Percentiles rank a stretch among this genome's conserved stretches.
Evolutionary conservation across 2,113 vertebrate genomes (phyloP).

Genomic region (Dascyllus trimaculatus): DNA sequence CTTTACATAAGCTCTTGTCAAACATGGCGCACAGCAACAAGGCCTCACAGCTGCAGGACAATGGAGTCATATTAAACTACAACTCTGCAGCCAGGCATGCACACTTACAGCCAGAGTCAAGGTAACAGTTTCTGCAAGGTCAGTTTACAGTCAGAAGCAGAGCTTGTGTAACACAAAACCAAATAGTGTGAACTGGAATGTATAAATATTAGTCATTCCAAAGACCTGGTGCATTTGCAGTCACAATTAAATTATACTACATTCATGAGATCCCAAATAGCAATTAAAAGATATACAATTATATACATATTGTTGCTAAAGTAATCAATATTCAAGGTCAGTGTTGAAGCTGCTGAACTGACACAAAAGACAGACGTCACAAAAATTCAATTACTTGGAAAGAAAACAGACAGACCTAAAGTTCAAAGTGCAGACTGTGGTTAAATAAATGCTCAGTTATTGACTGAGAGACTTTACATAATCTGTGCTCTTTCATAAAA

Average conservation of each 20-base stretch:
- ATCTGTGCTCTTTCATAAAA: too few species aligned
- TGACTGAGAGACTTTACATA: neutral
- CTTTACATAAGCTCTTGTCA: slow-evolving; percentile 76
- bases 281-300: neutral
- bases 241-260: neutral
- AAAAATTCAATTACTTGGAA: too few species aligned
- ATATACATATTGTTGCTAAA: neutral
- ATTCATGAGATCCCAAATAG: neutral
- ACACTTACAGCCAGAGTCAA: slow-evolving; percentile 33
- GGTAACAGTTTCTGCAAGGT: slow-evolving; percentile 38
- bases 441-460: neutral
- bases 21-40: slow-evolving; percentile 67
- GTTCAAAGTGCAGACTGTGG: neutral
- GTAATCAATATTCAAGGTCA: neutral
- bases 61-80: slow-evolving; percentile 57
- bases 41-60: slow-evolving; percentile 74
- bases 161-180: neutral
- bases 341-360: neutral
- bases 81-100: slow-evolving; percentile 29
- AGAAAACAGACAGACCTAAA: neutral
- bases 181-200: neutral
- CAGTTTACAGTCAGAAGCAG: slow-evolving; percentile 19
- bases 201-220: slow-evolving; percentile 4
- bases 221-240: neutral
- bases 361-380: neutral